Evolutionary conservation across 2,797 vertebrate species (phyloP).

Genomic region (Rhynchonycteris naso): DNA sequence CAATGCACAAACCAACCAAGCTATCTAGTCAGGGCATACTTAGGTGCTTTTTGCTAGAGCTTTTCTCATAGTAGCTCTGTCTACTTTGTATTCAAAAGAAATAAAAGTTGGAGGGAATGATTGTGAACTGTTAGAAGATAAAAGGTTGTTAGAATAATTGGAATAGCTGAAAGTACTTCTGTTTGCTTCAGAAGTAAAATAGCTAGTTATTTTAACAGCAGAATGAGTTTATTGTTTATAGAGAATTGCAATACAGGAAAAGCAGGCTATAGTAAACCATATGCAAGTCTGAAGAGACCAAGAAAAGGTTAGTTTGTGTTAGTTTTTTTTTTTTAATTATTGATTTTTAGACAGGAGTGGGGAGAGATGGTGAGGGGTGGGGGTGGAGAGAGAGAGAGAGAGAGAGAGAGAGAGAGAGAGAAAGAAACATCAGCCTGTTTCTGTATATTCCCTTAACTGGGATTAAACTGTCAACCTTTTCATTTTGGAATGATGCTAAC

Average conservation of each 20-base stretch:
- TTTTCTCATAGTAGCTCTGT: not conserved
- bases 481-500: too few species aligned
- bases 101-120: not conserved
- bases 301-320: not conserved
- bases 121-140: not conserved
- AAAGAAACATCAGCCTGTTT: too few species aligned
- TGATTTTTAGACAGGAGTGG: too few species aligned
- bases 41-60: not conserved
- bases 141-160: not conserved
- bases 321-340: not conserved
- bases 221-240: not conserved
- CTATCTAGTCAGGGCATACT: not conserved
- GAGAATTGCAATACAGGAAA: not conserved
- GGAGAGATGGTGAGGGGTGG: too few species aligned
- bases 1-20: too few species aligned
- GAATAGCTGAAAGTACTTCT: slow-evolving; percentile 8
- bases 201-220: not conserved
- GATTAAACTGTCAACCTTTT: too few species aligned
- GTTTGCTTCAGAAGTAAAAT: not conserved
- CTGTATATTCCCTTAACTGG: too few species aligned
- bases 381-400: too few species aligned
- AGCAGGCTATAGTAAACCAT: not conserved
- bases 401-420: too few species aligned
- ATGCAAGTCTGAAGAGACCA: not conserved
- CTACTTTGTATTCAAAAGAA: not conserved